These are phyloP conservation scores for Rhinoderma darwinii DNA, from an alignment of 2,113 vertebrate genomes.

Conservation along the genomic window DNA sequence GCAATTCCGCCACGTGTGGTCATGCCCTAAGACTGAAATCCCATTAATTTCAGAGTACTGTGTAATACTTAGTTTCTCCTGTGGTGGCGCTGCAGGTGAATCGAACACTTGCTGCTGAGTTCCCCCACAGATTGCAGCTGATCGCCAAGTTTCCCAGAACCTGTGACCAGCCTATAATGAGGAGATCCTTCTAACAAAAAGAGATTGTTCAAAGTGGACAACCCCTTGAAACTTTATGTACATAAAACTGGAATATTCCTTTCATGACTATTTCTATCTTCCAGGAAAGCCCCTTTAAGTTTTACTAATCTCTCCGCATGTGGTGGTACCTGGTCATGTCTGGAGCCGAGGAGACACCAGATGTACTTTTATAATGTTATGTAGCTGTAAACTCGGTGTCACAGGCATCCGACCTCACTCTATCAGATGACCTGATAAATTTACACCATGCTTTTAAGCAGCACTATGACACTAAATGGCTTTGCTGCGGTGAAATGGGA, in stretches of 20 bases:
- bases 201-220: too few species aligned
- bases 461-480: not conserved
- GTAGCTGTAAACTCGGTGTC: not conserved
- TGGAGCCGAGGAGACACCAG: conserved; percentile 7
- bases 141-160: too few species aligned
- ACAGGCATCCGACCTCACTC: not conserved
- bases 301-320: not conserved
- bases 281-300: not conserved
- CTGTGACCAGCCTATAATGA: too few species aligned
- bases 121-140: too few species aligned
- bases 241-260: not conserved
- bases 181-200: too few species aligned
- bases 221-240: too few species aligned
- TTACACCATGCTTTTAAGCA: not conserved
- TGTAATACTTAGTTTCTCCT: too few species aligned
- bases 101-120: too few species aligned
- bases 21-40: too few species aligned
- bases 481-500: conserved; percentile 51
- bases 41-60: too few species aligned
- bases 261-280: not conserved
- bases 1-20: too few species aligned
- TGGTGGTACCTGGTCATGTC: not conserved
- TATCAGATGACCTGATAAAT: not conserved
- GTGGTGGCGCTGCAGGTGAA: too few species aligned
- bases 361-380: not conserved